Percentiles rank a stretch among this genome's conserved stretches.
Conservation (phyloP, 2,113 vertebrate genomes). For the Rhinopomastus cyanomelas region DNA sequence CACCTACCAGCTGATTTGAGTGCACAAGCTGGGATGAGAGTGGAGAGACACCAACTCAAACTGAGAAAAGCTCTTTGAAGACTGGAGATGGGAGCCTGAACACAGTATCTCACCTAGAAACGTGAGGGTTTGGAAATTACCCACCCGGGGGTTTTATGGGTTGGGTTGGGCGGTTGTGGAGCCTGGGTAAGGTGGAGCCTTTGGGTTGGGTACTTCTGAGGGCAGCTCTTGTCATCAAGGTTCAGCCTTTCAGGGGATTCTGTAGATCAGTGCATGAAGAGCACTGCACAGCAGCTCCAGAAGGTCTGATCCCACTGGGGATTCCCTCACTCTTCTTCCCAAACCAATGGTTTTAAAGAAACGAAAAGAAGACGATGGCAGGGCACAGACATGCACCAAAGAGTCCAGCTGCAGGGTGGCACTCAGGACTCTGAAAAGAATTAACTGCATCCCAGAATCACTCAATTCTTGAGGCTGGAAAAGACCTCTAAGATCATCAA, state of each 20-base stretch:
- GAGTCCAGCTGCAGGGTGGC: rapidly evolving
- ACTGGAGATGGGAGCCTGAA: neutral
- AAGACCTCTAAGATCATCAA: too few relatives aligned
- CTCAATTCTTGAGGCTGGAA: too few relatives aligned
- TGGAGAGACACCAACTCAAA: neutral
- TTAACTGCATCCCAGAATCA: too few relatives aligned
- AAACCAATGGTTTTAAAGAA: rapidly evolving
- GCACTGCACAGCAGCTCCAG: neutral
- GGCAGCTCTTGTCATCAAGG: rapidly evolving
- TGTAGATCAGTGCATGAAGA: neutral
- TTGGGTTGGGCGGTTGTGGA: too few relatives aligned
- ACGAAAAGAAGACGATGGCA: rapidly evolving
- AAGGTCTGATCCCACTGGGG: neutral
- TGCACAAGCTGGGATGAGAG: neutral
- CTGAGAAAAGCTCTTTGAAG: neutral
- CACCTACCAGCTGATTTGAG: rapidly evolving
- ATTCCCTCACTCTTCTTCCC: rapidly evolving
- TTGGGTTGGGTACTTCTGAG: neutral
- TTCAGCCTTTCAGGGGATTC: neutral
- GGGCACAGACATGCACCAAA: rapidly evolving
- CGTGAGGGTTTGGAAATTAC: neutral
- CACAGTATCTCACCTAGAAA: neutral
- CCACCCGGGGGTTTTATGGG: too few relatives aligned
- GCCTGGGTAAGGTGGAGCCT: rapidly evolving
- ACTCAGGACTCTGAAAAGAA: neutral